phyloP scores from a whole-genome alignment of 1,140 invertebrate species.

The Pogonomyrmex barbatus region DNA sequence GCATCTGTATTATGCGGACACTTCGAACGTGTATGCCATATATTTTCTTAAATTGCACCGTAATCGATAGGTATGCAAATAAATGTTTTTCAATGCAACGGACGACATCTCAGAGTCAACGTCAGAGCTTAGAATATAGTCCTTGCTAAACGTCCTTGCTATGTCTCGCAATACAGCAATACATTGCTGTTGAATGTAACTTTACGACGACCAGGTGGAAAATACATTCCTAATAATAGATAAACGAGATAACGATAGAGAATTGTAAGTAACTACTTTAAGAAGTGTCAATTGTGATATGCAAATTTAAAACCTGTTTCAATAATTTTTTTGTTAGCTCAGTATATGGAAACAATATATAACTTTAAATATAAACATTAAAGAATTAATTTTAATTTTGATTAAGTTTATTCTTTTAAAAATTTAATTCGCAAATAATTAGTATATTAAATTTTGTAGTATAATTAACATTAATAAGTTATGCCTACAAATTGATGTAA shows the following conservation, averaged over 20 bases:
- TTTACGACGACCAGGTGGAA: conserved; percentile 23
- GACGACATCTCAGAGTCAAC: conserved; percentile 11
- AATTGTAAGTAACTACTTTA: not conserved
- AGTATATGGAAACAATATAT: not conserved
- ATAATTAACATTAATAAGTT: not conserved
- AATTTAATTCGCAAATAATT: not conserved
- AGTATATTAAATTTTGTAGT: not conserved
- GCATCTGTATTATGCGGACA: conserved; percentile 75
- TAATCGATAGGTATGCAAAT: conserved; percentile 70
- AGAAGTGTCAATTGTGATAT: conserved; percentile 22
- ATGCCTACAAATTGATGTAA: not conserved
- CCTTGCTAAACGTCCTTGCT: conserved; percentile 43
- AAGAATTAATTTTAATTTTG: not conserved
- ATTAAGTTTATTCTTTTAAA: not conserved
- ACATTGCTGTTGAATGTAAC: conserved; percentile 33
- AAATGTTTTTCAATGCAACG: conserved; percentile 35
- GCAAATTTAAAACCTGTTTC: not conserved
- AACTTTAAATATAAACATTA: not conserved
- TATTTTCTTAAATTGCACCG: conserved; percentile 67
- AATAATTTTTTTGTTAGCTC: not conserved
- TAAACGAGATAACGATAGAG: not conserved
- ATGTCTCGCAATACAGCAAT: conserved; percentile 10
- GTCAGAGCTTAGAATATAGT: conserved; percentile 12
- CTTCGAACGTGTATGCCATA: conserved; percentile 52
- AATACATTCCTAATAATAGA: conserved; percentile 18